Percentiles rank a stretch among this genome's conserved stretches.
Evolutionary conservation across 2,113 vertebrate species (phyloP).

Genomic region (Alces alces): DNA sequence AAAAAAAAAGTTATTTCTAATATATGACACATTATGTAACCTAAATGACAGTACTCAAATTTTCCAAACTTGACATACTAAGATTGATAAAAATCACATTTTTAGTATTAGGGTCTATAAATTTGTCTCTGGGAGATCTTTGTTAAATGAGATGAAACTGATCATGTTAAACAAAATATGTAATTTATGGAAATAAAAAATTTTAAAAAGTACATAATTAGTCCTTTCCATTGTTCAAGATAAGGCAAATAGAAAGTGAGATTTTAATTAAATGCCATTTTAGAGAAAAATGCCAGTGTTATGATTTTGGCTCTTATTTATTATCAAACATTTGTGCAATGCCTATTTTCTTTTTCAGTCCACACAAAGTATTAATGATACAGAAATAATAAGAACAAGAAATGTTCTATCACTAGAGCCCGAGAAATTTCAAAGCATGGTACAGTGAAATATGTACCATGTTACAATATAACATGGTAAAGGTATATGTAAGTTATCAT

Average conservation of each 20-base stretch:
- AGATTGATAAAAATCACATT: background rate
- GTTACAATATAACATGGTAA: background rate
- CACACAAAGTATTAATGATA: background rate
- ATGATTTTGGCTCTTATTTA: background rate
- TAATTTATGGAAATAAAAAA: background rate
- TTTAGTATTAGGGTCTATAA: background rate
- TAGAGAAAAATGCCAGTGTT: background rate
- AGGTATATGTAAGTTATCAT: background rate
- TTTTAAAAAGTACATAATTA: background rate
- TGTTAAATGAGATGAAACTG: background rate
- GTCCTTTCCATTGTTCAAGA: background rate
- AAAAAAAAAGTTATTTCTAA: background rate
- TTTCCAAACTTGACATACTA: background rate
- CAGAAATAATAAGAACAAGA: background rate
- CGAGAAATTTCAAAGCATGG: background rate
- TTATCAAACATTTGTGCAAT: background rate
- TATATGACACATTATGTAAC: background rate
- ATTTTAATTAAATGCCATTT: background rate
- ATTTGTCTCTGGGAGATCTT: background rate
- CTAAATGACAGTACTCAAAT: conserved; percentile 28
- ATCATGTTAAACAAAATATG: background rate
- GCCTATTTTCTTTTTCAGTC: background rate
- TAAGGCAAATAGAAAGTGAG: background rate
- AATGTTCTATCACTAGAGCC: background rate
- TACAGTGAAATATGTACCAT: background rate